Evolutionary conservation across 2,797 vertebrate species (phyloP), one percentile per base, ranked within the genome.

Genomic region (Coracias cyanogaster): DNA sequence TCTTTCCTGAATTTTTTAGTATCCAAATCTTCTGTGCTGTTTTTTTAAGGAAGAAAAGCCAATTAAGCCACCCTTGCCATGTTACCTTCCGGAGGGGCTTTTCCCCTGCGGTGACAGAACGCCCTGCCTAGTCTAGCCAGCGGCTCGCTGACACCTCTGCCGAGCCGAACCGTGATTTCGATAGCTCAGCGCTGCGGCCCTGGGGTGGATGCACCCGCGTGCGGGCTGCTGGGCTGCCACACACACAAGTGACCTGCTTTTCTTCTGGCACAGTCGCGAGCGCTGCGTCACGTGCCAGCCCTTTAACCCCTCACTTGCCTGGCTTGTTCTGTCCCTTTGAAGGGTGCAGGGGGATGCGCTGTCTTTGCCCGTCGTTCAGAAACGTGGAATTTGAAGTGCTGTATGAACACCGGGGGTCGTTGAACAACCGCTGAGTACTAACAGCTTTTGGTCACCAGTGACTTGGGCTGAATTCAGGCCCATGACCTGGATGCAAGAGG

Each of bases 191-290:
- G 26, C 55, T 1, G 0, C 31, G 9, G 31, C 57, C 37, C 17
- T 1, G 1, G 15, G 4, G n/a, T 3, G 26, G 21, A 7, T 11
- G 29, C 6, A 3, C 54, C 67, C 0, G 0, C 57, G 0, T 6
- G 29, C 22, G 29, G 83, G 31, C 46, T 57, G 46, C 19, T 12
- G 33, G 21, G 26, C 51, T 64, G 29, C 41, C 52, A 3, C 12
- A 4, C 65, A 4, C 13, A 28, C 1, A 1, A 17, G 3, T 8
- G 57, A 24, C 57, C 35, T 21, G 39, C 57, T 54, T 37, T 1
- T 28, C 29, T 39, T 46, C 58, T 21, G 58, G 13, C 43, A 79
- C 21, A 31, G 25, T 48, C 52, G 7, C 1, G 0, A 7, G 33
- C 9, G 35, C 46, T 1, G 2, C 12, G 55, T 26, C 12, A 1